Base-by-base conservation (phyloP, 2,797 vertebrate species). In the Peromyscus melanophrys region DNA sequence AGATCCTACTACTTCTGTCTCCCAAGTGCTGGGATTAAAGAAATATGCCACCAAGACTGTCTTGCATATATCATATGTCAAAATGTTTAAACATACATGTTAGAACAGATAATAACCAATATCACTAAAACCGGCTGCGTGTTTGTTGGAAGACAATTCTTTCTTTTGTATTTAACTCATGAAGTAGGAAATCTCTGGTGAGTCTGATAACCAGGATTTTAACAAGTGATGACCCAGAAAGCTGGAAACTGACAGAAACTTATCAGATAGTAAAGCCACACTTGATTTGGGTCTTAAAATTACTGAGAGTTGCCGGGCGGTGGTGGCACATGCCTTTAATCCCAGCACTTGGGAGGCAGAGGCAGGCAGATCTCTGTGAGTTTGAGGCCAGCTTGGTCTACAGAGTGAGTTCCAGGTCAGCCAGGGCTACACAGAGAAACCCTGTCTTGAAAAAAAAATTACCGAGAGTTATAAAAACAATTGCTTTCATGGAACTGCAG, bases 201-300 rank as follows among this genome's bases (percentile, higher is more conserved):
- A 55, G 7, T 69, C 4, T 43, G 63, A 27, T 52, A 61, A 95
- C 31, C 10, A 86, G 80, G 96, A 75, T 13, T 88, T 94, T 63
- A 89, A 71, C 57, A 55, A 49, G 7, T 78, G 34, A 95, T 71
- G 17, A 80, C 40, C 67, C 73, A 27, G 88, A 52, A 93, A 75
- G 46, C 31, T 37, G 49, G 77, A 83, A 83, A 95, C 19, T 75
- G 43, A 69, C 67, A 88, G 25, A 17, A 52, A 55, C 27, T 82
- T 7, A 89, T 40, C 81, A 75, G 55, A 73, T 90, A 73, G 19
- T 49, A 84, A 92, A 16, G n/a, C 37, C 4, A 80, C 12, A 73
- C 2, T 73, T 94, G 46, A 92, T 89, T 83, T 92, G 86, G 90
- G 21, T 86, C 25, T 85, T 92, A 87, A 89, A 94, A 88, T 81